Base-by-base conservation (phyloP, 2,113 vertebrate genomes). In the Anguilla japonica region DNA sequence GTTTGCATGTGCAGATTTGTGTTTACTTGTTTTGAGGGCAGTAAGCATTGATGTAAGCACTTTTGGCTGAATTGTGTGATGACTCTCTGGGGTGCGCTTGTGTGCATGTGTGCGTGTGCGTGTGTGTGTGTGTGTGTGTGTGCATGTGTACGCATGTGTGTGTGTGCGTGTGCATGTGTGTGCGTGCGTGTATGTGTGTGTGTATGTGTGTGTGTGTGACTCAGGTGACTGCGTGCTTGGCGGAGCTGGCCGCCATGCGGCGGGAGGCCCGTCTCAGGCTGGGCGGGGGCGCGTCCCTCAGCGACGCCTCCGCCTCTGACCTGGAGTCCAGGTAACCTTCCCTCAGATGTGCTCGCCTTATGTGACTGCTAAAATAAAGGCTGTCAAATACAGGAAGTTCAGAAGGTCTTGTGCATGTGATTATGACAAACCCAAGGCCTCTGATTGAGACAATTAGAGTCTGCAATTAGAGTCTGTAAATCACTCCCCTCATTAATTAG, bases 291-390 rank as follows among this genome's bases (percentile, higher is more conserved):
- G 22, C 85, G 82, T 89, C 84, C 8, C 95, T 96, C 92, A 94
- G 90, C 0, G 91, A 93, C 0, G 83, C 97, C 79, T 95, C 95
- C 18, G 87, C 96, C 11, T 97, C 96, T 11, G 97, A 98, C 83
- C 91, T 99, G 0, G 98, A 99, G 92, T 97, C 97, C 87, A 98
- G 97, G 98, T 99, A 79, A 91, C 29, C 5, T 13, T 83, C 39
- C 41, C 11, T 67, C 79, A 75, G 39, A 20, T 8, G 20, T 14
- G 41, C 5, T n/a, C 34, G 20, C 40, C n/a, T 78, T 78, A 78
- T n/a, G n/a, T 29, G 29, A 81, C 43, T 46, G 8, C 34, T 26
- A 5, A 16, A 81, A 43, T 13, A 16, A 18, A 20, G 56, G 13
- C 3, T 60, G 56, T 60, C 22, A n/a, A 8, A 14, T 46, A n/a